These are phyloP conservation scores for Calycopis cecrops DNA, from an alignment of 1,140 invertebrate genomes.

Conservation along the genomic window DNA sequence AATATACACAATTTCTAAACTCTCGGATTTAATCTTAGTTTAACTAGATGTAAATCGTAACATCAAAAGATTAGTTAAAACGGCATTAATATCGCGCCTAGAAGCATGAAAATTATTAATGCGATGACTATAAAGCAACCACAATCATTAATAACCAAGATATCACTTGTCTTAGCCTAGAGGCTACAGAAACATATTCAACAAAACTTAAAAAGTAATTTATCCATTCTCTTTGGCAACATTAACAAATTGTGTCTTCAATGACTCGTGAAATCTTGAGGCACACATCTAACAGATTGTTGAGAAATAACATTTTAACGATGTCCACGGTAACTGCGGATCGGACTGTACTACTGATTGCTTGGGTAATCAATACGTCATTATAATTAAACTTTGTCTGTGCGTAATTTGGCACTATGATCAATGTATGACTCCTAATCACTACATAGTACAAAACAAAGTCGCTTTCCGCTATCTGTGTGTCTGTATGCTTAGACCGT, in stretches of 20 bases:
- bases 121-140: slow-evolving; percentile 43
- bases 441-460: no score
- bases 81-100: slow-evolving; percentile 24
- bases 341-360: no score
- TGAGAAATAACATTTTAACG: background rate
- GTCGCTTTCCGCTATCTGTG: no score
- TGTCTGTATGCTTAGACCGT: no score
- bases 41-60: background rate
- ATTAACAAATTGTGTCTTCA: slow-evolving; percentile 65
- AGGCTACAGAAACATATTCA: slow-evolving; percentile 55
- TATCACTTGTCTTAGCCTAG: slow-evolving; percentile 39
- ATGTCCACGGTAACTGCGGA: background rate
- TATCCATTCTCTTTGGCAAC: slow-evolving; percentile 68
- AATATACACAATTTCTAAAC: no score
- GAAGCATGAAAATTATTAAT: slow-evolving; percentile 27
- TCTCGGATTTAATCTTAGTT: background rate
- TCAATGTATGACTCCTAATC: no score
- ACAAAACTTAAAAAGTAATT: slow-evolving; percentile 71
- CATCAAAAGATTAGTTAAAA: slow-evolving; percentile 7
- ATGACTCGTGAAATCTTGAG: slow-evolving; percentile 65
- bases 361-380: no score
- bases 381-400: no score
- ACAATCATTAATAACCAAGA: slow-evolving; percentile 47
- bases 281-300: slow-evolving; percentile 42
- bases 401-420: no score